A percentile compares a stretch with the other conserved stretches of the same genome.
phyloP scores from a whole-genome alignment of 2,888 invertebrate genomes.

The Diogma glabrata region DNA sequence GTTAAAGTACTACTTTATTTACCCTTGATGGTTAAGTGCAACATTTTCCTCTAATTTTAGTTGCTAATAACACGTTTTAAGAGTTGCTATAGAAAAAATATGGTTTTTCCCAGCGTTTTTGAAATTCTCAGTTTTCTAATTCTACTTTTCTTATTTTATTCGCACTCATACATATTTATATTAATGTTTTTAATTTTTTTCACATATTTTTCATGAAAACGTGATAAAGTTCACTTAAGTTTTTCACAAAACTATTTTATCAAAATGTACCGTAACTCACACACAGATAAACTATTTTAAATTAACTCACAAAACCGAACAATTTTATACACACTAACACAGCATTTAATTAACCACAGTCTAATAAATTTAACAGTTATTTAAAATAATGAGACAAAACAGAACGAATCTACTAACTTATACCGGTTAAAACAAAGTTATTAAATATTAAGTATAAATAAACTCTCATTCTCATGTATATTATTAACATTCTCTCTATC shows the following conservation, averaged over 20 bases:
- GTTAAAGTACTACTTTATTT: no score
- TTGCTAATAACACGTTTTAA: no score
- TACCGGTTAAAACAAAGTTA: neutral
- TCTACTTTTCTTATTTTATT: slow-evolving; percentile 3
- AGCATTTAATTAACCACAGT: slow-evolving; percentile 1
- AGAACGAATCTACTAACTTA: neutral
- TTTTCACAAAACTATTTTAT: slow-evolving; percentile 1
- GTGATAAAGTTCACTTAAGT: neutral
- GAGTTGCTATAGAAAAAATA: no score
- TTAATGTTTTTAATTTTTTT: no score
- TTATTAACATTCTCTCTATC: slow-evolving; percentile 1
- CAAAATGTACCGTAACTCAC: neutral
- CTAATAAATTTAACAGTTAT: neutral
- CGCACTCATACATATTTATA: neutral
- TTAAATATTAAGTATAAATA: neutral
- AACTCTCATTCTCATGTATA: no score
- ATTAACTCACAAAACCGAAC: slow-evolving; percentile 3
- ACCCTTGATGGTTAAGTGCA: no score
- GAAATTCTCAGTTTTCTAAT: neutral
- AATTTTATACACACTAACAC: slow-evolving; percentile 3
- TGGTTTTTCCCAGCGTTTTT: neutral
- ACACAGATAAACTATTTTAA: slow-evolving; percentile 3
- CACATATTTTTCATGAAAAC: no score
- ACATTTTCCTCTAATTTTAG: no score
- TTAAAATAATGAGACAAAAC: slow-evolving; percentile 3